Percentiles rank a stretch among this genome's conserved stretches.
These are phyloP conservation scores for Corydoras maculifer DNA, from an alignment of 2,113 vertebrate species.

Conservation along the genomic window DNA sequence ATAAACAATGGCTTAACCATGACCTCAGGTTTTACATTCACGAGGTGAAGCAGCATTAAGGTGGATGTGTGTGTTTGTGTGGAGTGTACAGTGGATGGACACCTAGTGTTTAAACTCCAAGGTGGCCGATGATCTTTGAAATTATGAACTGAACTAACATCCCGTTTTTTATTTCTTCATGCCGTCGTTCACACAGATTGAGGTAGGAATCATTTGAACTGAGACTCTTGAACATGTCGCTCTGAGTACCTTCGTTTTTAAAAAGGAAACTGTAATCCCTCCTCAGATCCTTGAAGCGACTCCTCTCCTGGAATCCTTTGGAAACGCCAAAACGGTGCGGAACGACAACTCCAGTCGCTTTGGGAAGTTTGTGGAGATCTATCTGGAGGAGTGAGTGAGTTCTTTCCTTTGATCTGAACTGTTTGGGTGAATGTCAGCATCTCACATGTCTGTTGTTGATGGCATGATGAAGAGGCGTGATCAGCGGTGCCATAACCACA, in stretches of 20 bases:
- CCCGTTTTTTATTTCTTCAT: neutral
- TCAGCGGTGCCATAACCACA: constrained; percentile 98
- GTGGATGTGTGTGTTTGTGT: too few relatives aligned
- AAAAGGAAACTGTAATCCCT: neutral
- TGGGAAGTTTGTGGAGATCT: constrained; percentile 93
- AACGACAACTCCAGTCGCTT: constrained; percentile 98
- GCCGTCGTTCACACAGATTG: constrained; percentile 62
- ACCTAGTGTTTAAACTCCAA: too few relatives aligned
- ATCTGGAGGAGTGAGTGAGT: constrained; percentile 86
- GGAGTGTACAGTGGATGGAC: too few relatives aligned
- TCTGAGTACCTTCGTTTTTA: neutral
- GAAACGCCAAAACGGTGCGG: constrained; percentile 96
- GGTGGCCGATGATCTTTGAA: neutral
- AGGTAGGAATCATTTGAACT: constrained; percentile 63
- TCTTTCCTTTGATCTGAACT: neutral
- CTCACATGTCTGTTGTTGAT: constrained; percentile 10
- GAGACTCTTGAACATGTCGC: neutral
- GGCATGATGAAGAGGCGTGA: constrained; percentile 70
- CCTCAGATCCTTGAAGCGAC: constrained; percentile 89
- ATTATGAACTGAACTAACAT: neutral
- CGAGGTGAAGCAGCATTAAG: too few relatives aligned
- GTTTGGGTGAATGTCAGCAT: neutral
- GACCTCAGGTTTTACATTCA: too few relatives aligned
- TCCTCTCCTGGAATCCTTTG: constrained; percentile 92
- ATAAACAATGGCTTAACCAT: too few relatives aligned